Evolutionary conservation across 2,888 invertebrate species (phyloP), one percentile per base, ranked within the genome.

Genomic region (Slavum lentiscoides): DNA sequence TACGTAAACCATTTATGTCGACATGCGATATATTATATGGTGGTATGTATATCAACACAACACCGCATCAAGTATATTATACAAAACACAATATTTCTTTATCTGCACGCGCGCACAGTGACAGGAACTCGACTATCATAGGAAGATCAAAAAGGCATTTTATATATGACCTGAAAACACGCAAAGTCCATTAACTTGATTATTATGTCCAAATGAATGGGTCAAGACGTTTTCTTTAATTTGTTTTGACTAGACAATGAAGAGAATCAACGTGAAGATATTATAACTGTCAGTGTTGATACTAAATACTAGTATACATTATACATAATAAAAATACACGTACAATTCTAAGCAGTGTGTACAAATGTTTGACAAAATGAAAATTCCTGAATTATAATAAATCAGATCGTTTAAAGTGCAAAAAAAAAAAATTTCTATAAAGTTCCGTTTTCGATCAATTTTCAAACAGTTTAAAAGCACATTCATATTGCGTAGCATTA

Each of bases 141-240:
- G 58, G 39, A 49, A 73, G 15, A 62, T 74, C 59, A 53, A 53
- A 61, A 49, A 23, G 19, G 15, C 53, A 64, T 30, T 2, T 30
- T 30, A 30, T 62, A 37, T 37, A 53, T 43, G 43, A 17, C 15
- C 37, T 15, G 30, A 30, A 13, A 66, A 74, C 66, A 66, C 55
- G 55, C 21, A 21, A 58, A 66, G 39, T 74, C 74, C 55, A 66
- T 66, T 39, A 74, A 74, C 21, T 74, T 55, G 39, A 74, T 66
- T 66, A 68, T 62, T 15, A 9, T 64, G 53, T 37, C 62, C 15
- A 64, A 53, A 53, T 55, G 23, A 73, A 73, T 64, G 9, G 9
- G 9, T 64, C 5, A 37, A 30, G 7, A 15, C 30, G 9, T 37
- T 62, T 55, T 55, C 49, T 64, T 53, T 64, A 37, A 64, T 74